phyloP scores from a whole-genome alignment of 2,113 vertebrate genomes.

The Ciconia maguari region DNA sequence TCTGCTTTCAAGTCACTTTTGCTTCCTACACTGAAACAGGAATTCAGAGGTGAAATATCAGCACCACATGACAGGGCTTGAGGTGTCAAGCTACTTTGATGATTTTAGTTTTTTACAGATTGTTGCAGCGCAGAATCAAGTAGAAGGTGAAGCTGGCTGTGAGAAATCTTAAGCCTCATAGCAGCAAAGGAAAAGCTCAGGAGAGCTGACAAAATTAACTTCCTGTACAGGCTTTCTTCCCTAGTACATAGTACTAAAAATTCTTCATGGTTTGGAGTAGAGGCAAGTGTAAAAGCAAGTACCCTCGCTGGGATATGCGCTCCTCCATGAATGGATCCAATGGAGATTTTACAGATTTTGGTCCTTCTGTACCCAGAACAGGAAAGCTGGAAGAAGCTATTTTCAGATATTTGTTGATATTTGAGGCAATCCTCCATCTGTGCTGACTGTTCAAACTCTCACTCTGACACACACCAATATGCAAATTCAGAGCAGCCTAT shows the following conservation, averaged over 20 bases:
- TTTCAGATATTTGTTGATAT: neutral
- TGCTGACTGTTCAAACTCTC: constrained; percentile 11
- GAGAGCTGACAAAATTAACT: neutral
- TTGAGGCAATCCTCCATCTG: constrained; percentile 2
- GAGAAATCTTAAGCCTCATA: neutral
- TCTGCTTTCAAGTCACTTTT: neutral
- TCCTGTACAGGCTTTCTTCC: neutral
- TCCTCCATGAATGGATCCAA: neutral
- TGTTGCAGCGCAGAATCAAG: neutral
- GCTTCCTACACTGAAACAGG: neutral
- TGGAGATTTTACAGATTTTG: neutral
- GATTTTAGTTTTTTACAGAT: neutral
- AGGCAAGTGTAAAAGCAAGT: neutral
- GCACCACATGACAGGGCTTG: neutral
- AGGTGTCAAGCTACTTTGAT: neutral
- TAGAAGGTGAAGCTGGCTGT: neutral
- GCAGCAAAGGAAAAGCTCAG: neutral
- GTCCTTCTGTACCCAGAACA: neutral
- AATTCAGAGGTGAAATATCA: neutral
- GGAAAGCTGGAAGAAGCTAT: neutral
- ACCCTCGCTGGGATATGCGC: neutral
- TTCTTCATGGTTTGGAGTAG: neutral
- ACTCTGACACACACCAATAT: neutral
- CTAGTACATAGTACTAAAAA: neutral
- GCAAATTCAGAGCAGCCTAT: neutral